Percentiles rank a stretch among this genome's conserved stretches.
These are phyloP conservation scores for Trinorchestia longiramus DNA, from an alignment of 1,140 invertebrate species.

Conservation along the genomic window DNA sequence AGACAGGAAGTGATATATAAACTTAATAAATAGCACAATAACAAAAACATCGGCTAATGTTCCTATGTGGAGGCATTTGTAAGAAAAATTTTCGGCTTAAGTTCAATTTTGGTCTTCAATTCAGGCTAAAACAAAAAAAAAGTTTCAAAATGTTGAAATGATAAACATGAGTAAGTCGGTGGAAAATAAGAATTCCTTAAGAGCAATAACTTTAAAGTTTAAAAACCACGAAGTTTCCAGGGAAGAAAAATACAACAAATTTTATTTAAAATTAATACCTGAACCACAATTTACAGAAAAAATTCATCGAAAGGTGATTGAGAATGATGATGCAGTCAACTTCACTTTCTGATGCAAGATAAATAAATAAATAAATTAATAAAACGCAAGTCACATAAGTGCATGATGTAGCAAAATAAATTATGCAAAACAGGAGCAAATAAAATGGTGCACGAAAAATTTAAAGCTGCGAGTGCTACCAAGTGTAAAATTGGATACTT, in stretches of 20 bases:
- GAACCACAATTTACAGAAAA: no score
- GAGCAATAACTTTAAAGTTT: neutral
- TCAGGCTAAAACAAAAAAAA: neutral
- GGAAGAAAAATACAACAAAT: no score
- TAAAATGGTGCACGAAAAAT: neutral
- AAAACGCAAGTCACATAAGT: no score
- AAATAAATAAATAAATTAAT: no score
- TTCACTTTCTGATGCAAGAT: no score
- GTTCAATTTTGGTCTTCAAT: neutral
- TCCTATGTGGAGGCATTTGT: neutral
- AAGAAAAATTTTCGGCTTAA: neutral
- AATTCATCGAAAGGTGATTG: no score
- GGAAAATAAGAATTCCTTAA: neutral
- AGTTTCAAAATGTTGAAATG: neutral
- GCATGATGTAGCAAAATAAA: no score
- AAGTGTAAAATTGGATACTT: neutral
- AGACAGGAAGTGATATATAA: neutral
- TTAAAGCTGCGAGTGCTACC: neutral
- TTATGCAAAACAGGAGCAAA: neutral
- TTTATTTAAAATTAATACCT: no score
- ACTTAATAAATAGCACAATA: neutral
- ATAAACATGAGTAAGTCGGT: neutral
- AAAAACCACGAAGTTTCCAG: neutral
- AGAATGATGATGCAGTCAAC: no score
- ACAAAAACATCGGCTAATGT: neutral